phyloP scores from a whole-genome alignment of 2,113 vertebrate genomes.

The Carassius auratus region DNA sequence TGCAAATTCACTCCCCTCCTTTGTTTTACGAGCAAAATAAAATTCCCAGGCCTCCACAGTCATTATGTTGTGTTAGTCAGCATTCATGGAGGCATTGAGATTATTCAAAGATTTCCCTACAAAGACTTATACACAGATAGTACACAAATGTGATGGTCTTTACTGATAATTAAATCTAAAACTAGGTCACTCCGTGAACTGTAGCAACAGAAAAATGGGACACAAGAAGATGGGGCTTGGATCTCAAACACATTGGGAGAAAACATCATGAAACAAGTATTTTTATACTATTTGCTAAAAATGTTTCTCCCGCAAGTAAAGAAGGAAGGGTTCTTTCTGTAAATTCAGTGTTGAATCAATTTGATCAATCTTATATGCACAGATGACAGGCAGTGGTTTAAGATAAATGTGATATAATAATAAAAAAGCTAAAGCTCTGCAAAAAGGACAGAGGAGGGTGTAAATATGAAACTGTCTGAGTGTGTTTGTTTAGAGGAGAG shows the following conservation, averaged over 20 bases:
- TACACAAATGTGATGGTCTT: not conserved
- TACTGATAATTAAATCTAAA: slow-evolving; percentile 13
- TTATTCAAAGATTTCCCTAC: not conserved
- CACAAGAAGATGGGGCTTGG: not conserved
- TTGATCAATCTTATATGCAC: not conserved
- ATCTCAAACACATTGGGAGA: not conserved
- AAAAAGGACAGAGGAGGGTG: slow-evolving; percentile 46
- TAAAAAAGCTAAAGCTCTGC: not conserved
- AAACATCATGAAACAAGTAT: not conserved
- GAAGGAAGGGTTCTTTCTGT: not conserved
- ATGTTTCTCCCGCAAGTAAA: not conserved
- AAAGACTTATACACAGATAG: not conserved
- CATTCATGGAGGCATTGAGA: not conserved
- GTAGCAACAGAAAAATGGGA: not conserved
- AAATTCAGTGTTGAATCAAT: not conserved
- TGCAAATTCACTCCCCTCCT: not conserved
- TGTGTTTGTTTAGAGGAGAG: slow-evolving; percentile 32
- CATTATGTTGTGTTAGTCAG: not conserved
- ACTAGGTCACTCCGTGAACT: not conserved
- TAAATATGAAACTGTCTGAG: slow-evolving; percentile 8
- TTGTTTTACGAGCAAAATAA: not conserved
- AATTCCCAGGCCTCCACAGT: not conserved
- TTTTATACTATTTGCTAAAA: not conserved
- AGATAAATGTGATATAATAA: not conserved
- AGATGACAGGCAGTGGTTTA: not conserved